These are phyloP conservation scores for Oxytorus armatus DNA, from an alignment of 2,888 invertebrate genomes.

Conservation along the genomic window DNA sequence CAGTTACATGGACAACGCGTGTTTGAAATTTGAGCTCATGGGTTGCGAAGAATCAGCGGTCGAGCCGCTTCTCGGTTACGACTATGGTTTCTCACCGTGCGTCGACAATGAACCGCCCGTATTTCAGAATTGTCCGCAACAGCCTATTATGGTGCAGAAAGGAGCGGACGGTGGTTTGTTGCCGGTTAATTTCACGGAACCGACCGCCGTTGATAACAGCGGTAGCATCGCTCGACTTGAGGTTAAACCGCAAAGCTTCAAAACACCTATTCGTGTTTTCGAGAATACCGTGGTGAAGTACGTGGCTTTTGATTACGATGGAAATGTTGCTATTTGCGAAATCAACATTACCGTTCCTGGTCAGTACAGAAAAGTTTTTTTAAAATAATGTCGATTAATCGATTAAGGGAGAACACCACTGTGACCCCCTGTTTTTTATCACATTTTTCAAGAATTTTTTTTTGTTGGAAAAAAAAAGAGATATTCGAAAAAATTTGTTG, in stretches of 20 bases:
- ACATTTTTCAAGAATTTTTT: no score
- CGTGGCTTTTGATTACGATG: constrained; percentile 98
- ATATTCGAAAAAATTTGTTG: no score
- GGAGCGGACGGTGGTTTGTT: constrained; percentile 95
- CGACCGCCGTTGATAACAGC: constrained; percentile 97
- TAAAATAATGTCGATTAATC: not conserved
- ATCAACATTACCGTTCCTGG: constrained; percentile 96
- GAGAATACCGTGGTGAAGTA: constrained; percentile 97
- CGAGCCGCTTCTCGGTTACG: constrained; percentile 95
- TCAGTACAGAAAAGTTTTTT: constrained; percentile 75
- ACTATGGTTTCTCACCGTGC: constrained; percentile 96
- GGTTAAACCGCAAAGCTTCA: constrained; percentile 96
- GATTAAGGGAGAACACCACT: no score
- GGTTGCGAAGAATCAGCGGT: constrained; percentile 95
- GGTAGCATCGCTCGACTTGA: constrained; percentile 97
- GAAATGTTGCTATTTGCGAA: constrained; percentile 98
- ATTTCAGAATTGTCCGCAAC: constrained; percentile 98
- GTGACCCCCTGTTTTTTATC: no score
- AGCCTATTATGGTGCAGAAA: constrained; percentile 95
- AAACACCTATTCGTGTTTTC: constrained; percentile 94
- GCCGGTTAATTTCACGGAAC: constrained; percentile 96
- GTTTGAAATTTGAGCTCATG: constrained; percentile 97
- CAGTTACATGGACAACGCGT: constrained; percentile 98
- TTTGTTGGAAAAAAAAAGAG: no score
- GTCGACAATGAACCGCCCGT: constrained; percentile 98